Percentiles rank a stretch among this genome's conserved stretches.
Conservation (phyloP, 2,888 invertebrate genomes). For the Altica lythri region DNA sequence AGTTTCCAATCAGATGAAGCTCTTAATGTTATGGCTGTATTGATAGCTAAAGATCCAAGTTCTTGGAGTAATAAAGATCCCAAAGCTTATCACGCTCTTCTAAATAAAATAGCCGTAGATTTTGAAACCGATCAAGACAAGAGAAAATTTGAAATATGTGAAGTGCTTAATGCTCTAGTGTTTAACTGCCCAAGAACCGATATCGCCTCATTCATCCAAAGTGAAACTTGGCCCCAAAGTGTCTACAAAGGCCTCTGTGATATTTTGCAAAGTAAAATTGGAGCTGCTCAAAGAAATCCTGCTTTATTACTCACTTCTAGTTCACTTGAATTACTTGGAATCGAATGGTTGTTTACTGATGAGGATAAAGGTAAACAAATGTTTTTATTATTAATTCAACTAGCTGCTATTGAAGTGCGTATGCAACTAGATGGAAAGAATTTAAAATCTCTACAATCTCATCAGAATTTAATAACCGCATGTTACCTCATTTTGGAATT, state of each 20-base stretch:
- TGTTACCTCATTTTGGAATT: constrained; percentile 83
- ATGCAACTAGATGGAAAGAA: constrained; percentile 91
- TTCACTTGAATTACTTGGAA: constrained; percentile 78
- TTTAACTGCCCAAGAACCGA: constrained; percentile 71
- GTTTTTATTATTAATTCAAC: constrained; percentile 79
- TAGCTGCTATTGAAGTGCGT: constrained; percentile 89
- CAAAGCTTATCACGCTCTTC: constrained; percentile 78
- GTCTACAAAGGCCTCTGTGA: constrained; percentile 82
- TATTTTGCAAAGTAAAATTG: constrained; percentile 84
- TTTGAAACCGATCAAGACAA: constrained; percentile 89
- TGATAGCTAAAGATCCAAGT: constrained; percentile 73
- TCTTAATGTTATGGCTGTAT: constrained; percentile 71
- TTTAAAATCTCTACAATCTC: constrained; percentile 76
- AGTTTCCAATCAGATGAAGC: constrained; percentile 91
- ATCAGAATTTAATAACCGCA: constrained; percentile 78
- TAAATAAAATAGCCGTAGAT: constrained; percentile 83
- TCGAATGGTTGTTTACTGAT: constrained; percentile 82
- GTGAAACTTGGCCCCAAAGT: constrained; percentile 81
- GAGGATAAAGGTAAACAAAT: constrained; percentile 82
- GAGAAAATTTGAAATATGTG: constrained; percentile 86
- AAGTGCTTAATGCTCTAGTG: constrained; percentile 75
- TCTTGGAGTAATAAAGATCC: constrained; percentile 80
- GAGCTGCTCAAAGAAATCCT: constrained; percentile 86
- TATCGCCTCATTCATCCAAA: constrained; percentile 66
- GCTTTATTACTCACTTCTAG: constrained; percentile 82